These are phyloP conservation scores for Zoanthus solanderi DNA, from an alignment of 92 coral and sea anemone species.

Conservation along the genomic window DNA sequence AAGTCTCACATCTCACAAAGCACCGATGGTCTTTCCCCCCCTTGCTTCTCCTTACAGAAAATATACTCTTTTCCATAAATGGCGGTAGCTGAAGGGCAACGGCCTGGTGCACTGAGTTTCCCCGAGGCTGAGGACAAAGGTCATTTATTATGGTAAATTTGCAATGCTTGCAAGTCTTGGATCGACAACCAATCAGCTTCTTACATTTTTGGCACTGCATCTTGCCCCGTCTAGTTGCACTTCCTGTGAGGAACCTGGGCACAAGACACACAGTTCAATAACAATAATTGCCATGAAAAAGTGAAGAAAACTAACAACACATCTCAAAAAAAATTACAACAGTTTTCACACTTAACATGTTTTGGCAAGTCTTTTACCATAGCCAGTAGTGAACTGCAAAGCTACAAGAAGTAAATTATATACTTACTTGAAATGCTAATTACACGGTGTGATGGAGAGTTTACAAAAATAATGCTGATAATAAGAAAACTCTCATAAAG, in stretches of 20 bases:
- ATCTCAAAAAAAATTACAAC: too few relatives aligned
- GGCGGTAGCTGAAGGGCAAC: conserved; percentile 80
- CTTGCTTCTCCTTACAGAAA: conserved; percentile 83
- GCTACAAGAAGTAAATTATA: too few relatives aligned
- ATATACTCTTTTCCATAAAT: conserved; percentile 60
- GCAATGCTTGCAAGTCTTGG: conserved; percentile 94
- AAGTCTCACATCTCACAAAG: conserved; percentile 72
- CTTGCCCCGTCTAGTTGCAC: conserved; percentile 96
- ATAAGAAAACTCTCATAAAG: too few relatives aligned
- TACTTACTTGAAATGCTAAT: too few relatives aligned
- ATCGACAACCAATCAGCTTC: conserved; percentile 92
- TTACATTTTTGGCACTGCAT: conserved; percentile 93
- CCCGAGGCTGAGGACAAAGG: conserved; percentile 50
- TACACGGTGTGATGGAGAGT: too few relatives aligned
- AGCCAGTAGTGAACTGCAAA: too few relatives aligned
- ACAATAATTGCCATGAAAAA: too few relatives aligned
- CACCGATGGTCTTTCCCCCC: conserved; percentile 94
- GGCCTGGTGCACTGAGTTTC: conserved; percentile 70
- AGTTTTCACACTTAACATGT: too few relatives aligned
- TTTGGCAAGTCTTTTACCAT: too few relatives aligned
- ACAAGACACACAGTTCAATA: neutral
- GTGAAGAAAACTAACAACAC: too few relatives aligned
- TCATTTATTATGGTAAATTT: conserved; percentile 65
- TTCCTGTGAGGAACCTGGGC: conserved; percentile 87
- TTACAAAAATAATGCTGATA: too few relatives aligned